Evolutionary conservation across 1,140 invertebrate species (phyloP), one percentile per base, ranked within the genome.

Genomic region (Sycobia sp.): DNA sequence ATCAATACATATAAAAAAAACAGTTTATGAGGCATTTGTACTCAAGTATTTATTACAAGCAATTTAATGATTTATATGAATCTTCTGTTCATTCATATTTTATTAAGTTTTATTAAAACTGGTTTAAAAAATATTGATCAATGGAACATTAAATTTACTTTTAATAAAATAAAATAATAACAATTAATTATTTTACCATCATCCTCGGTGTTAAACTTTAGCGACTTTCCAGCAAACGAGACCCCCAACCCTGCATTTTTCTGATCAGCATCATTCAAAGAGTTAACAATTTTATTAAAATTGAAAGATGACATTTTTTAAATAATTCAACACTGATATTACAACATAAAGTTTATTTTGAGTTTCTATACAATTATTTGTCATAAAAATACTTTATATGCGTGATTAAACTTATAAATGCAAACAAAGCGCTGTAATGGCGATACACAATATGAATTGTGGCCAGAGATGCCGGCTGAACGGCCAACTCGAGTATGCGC

Each of bases 121-220:
- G n/a, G n/a, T n/a, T n/a, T n/a, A n/a, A n/a, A n/a, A n/a, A n/a
- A n/a, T n/a, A n/a, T n/a, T n/a, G n/a, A n/a, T n/a, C n/a, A n/a
- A n/a, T n/a, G n/a, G n/a, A n/a, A n/a, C n/a, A n/a, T n/a, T n/a
- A n/a, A n/a, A n/a, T n/a, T n/a, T n/a, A n/a, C n/a, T n/a, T n/a
- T n/a, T n/a, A n/a, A n/a, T n/a, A n/a, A n/a, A n/a, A n/a, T n/a
- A n/a, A n/a, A n/a, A n/a, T n/a, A n/a, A n/a, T n/a, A n/a, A n/a
- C n/a, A n/a, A n/a, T n/a, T 20, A 11, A 22, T 10, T 16, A 18
- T 4, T 72, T 82, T 83, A 90, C 89, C 89, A 80, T 91, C 88
- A 58, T 86, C 81, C 64, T 82, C 86, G 4, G 82, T 85, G 71
- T 91, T 82, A 44, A 91, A 80, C 78, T 90, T 90, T 20, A 90